A percentile compares a stretch with the other conserved stretches of the same genome.
Evolutionary conservation across 2,888 invertebrate genomes (phyloP).

Genomic region (Lithophane socia): DNA sequence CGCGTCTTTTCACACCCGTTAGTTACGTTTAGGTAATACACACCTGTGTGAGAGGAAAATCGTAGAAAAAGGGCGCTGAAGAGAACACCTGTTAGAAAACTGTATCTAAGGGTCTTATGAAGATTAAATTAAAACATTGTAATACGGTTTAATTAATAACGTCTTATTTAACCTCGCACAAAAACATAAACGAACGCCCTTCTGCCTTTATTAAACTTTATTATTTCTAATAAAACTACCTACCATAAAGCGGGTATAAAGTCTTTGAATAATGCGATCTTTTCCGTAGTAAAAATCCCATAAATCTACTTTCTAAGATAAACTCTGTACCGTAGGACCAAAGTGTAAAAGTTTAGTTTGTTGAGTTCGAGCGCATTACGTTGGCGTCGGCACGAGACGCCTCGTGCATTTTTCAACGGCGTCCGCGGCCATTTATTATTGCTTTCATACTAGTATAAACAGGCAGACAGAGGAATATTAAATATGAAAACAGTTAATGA

Average conservation of each 20-base stretch:
- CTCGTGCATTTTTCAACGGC: conserved; percentile 65
- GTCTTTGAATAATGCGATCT: conserved; percentile 65
- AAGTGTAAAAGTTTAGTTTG: conserved; percentile 73
- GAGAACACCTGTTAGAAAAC: too few relatives aligned
- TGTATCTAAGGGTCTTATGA: background rate
- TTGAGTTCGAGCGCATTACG: conserved; percentile 62
- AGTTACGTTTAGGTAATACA: background rate
- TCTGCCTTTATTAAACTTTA: conserved; percentile 37
- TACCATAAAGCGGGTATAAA: conserved; percentile 56
- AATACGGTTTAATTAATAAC: background rate
- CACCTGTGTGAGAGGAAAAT: background rate
- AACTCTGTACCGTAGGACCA: conserved; percentile 66
- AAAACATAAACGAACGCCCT: conserved; percentile 20
- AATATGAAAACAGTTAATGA: conserved; percentile 37
- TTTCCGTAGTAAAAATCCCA: conserved; percentile 70
- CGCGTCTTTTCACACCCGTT: too few relatives aligned
- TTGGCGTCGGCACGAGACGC: conserved; percentile 40
- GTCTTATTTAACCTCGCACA: background rate
- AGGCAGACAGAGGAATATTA: conserved; percentile 25
- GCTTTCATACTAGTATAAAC: conserved; percentile 45
- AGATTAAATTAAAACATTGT: background rate
- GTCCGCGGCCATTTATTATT: conserved; percentile 57
- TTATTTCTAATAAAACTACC: conserved; percentile 50
- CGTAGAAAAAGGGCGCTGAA: background rate
- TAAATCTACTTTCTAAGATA: conserved; percentile 76